Conservation (phyloP, 2,797 vertebrate genomes). For the Pelochelys cantorii region DNA sequence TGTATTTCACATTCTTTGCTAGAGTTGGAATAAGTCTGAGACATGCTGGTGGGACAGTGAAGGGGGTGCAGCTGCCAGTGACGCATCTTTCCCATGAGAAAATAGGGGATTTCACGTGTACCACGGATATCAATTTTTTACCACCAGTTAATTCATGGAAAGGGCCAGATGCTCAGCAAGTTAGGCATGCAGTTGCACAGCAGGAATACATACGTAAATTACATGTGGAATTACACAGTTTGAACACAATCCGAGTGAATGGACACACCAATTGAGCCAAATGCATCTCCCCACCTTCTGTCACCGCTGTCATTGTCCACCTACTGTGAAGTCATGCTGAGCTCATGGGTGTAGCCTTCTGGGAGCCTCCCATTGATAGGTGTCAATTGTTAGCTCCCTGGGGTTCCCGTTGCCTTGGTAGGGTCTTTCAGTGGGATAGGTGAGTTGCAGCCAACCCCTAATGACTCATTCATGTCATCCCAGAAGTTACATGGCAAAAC, state of each 20-base stretch:
- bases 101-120: not conserved
- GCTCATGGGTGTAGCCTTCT: not conserved
- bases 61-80: not conserved
- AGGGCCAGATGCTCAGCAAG: not conserved
- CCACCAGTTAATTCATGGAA: not conserved
- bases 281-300: no score
- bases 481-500: not conserved
- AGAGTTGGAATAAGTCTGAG: not conserved
- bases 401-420: not conserved
- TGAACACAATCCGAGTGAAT: not conserved
- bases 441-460: not conserved
- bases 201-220: rapidly evolving
- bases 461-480: no score
- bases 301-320: not conserved
- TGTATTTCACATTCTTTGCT: not conserved
- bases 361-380: not conserved
- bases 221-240: no score
- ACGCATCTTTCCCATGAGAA: not conserved
- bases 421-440: not conserved
- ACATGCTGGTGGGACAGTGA: not conserved
- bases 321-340: not conserved
- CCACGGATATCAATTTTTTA: not conserved
- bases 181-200: not conserved
- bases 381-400: not conserved
- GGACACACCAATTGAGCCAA: rapidly evolving